Percentiles rank a stretch among this genome's conserved stretches.
These are phyloP conservation scores for Meteorus colon DNA, from an alignment of 2,888 invertebrate genomes.

Conservation along the genomic window DNA sequence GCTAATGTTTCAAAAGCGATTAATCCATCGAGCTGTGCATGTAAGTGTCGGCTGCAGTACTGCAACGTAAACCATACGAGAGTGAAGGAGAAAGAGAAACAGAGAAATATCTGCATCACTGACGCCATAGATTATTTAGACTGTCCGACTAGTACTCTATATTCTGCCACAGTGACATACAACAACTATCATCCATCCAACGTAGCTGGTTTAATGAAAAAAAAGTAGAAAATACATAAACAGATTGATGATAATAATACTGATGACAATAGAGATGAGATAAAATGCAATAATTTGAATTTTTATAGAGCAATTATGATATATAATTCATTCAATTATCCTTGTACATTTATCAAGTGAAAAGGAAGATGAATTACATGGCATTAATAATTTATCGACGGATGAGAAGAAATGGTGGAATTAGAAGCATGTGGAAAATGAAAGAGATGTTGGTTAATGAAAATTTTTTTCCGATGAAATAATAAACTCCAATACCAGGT, in stretches of 20 bases:
- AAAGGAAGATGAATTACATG: background rate
- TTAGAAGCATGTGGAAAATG: background rate
- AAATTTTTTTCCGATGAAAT: conserved; percentile 17
- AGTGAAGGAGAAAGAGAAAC: conserved; percentile 1
- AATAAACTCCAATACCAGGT: conserved; percentile 41
- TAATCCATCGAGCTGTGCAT: conserved; percentile 49
- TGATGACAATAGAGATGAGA: background rate
- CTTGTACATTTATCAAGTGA: background rate
- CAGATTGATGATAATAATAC: background rate
- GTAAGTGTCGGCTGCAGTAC: conserved; percentile 52
- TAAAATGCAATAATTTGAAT: background rate
- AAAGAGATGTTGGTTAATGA: conserved; percentile 1
- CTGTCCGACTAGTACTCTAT: background rate
- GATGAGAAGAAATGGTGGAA: background rate
- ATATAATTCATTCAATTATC: conserved; percentile 7
- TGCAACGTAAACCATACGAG: conserved; percentile 37
- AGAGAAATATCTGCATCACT: conserved; percentile 13
- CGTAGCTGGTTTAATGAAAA: background rate
- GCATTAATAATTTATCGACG: background rate
- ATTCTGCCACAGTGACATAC: background rate
- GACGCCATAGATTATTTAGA: conserved; percentile 6
- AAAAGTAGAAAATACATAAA: background rate
- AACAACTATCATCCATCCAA: conserved; percentile 4
- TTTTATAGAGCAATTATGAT: background rate
- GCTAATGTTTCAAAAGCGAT: conserved; percentile 52